Evolutionary conservation across 2,888 invertebrate species (phyloP).

Genomic region (Adelognathus sp.): DNA sequence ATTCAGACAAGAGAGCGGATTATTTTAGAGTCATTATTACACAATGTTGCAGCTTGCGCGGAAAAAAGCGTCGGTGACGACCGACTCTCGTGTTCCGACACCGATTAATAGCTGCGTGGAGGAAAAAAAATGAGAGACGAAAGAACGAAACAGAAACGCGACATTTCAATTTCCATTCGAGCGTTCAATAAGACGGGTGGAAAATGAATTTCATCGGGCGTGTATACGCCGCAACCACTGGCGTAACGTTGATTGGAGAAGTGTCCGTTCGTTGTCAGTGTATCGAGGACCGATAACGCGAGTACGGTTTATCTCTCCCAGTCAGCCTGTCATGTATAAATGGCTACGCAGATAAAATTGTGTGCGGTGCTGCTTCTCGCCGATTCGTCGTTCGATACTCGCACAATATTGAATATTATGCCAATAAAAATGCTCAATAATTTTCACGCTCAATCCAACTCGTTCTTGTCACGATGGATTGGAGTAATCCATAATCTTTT

Average conservation of each 20-base stretch:
- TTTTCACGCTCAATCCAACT: too few relatives aligned
- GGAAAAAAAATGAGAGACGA: constrained; percentile 29
- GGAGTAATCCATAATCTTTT: too few relatives aligned
- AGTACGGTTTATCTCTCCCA: constrained; percentile 30
- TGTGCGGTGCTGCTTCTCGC: neutral
- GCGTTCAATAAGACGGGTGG: constrained; percentile 27
- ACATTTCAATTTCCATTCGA: constrained; percentile 21
- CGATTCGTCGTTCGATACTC: constrained; percentile 29
- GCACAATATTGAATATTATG: neutral
- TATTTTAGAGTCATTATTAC: constrained; percentile 45
- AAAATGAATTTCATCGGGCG: constrained; percentile 48
- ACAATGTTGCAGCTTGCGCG: neutral
- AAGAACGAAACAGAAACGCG: constrained; percentile 1
- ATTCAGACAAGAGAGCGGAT: constrained; percentile 17
- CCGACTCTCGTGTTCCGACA: neutral
- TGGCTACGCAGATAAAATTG: constrained; percentile 43
- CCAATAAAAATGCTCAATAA: neutral
- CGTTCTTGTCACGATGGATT: too few relatives aligned
- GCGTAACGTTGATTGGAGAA: constrained; percentile 47
- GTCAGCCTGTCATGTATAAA: constrained; percentile 15
- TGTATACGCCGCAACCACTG: neutral
- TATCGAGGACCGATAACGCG: constrained; percentile 32
- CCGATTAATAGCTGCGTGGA: constrained; percentile 16
- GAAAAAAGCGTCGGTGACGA: neutral
- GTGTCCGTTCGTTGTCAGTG: constrained; percentile 27